Evolutionary conservation across 1,140 invertebrate genomes (phyloP).

Genomic region (Andricus grossulariae): DNA sequence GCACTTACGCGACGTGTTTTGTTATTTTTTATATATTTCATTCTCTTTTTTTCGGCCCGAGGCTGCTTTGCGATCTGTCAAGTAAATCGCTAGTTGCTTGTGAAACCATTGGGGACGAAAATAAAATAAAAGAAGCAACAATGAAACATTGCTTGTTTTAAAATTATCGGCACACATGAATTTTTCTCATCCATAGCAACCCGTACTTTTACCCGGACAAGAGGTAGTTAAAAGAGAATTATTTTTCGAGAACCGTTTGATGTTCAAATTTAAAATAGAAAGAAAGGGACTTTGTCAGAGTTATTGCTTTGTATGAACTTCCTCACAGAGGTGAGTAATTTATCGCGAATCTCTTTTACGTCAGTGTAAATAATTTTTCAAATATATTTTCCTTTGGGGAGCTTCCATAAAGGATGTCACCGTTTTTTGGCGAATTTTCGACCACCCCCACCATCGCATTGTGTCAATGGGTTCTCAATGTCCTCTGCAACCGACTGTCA

Average conservation of each 20-base stretch:
- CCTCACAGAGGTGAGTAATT: too few relatives aligned
- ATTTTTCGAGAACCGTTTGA: not conserved
- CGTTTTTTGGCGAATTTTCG: too few relatives aligned
- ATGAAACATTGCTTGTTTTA: conserved; percentile 25
- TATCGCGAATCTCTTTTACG: too few relatives aligned
- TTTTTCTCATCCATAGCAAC: not conserved
- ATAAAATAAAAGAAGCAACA: not conserved
- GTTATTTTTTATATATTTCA: conserved; percentile 33
- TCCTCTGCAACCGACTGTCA: too few relatives aligned
- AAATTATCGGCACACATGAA: conserved; percentile 4
- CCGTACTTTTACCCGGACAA: not conserved
- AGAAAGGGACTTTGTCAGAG: too few relatives aligned
- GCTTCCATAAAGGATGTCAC: too few relatives aligned
- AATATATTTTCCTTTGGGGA: too few relatives aligned
- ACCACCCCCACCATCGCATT: too few relatives aligned
- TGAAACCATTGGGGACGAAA: conserved; percentile 18
- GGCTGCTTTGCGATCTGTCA: conserved; percentile 46
- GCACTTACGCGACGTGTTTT: conserved; percentile 36
- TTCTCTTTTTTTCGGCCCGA: conserved; percentile 22
- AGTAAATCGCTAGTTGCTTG: conserved; percentile 35
- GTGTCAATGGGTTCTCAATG: too few relatives aligned
- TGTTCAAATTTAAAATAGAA: not conserved
- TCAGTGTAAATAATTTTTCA: too few relatives aligned
- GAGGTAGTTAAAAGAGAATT: not conserved
- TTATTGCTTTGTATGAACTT: too few relatives aligned